Conservation (phyloP, 2,113 vertebrate genomes). For the Gambusia affinis region DNA sequence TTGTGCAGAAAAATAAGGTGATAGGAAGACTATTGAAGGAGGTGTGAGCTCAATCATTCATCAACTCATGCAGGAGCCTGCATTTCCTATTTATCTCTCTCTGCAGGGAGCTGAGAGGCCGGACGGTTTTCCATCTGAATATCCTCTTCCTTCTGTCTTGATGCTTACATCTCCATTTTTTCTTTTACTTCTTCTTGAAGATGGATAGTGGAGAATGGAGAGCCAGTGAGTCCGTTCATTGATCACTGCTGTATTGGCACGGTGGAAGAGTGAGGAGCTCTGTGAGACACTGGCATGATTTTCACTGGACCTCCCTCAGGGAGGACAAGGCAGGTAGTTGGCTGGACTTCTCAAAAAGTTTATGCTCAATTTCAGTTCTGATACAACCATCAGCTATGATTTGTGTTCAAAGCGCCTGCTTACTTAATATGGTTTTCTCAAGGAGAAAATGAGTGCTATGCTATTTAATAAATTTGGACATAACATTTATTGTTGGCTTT, state of each 20-base stretch:
- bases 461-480: neutral
- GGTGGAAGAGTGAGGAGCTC: slow-evolving; percentile 31
- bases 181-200: slow-evolving; percentile 41
- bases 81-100: slow-evolving; percentile 60
- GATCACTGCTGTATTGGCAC: slow-evolving; percentile 52
- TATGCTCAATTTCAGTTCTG: slow-evolving; percentile 9
- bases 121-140: slow-evolving; percentile 18
- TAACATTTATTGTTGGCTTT: too few relatives aligned
- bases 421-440: too few relatives aligned
- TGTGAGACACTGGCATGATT: slow-evolving; percentile 47
- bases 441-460: neutral
- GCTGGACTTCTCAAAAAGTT: slow-evolving; percentile 34
- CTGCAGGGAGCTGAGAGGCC: slow-evolving; percentile 47
- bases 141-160: slow-evolving; percentile 39
- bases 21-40: slow-evolving; percentile 51
- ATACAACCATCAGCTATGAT: slow-evolving; percentile 4
- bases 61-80: slow-evolving; percentile 47
- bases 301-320: slow-evolving; percentile 25
- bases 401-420: neutral
- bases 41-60: slow-evolving; percentile 63
- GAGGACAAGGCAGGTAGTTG: slow-evolving; percentile 6
- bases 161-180: slow-evolving; percentile 38
- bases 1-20: slow-evolving; percentile 49
- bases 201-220: slow-evolving; percentile 52
- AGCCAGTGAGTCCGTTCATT: slow-evolving; percentile 62